Evolutionary conservation across 2,113 vertebrate genomes (phyloP), one percentile per base, ranked within the genome.

Genomic region (Mormyrus iriodes): DNA sequence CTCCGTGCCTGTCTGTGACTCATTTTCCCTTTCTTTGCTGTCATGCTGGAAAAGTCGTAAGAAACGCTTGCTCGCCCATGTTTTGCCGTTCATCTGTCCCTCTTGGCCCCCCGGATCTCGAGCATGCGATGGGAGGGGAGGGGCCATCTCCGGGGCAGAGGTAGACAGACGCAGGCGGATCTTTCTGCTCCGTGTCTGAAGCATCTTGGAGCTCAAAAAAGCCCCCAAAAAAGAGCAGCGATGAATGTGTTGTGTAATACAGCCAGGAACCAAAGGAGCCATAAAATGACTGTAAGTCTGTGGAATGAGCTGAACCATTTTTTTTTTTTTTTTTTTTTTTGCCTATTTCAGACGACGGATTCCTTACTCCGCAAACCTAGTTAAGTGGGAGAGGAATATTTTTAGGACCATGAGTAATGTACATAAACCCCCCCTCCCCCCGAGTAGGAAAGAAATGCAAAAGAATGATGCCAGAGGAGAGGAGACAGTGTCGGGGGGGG

Each of bases 1-100:
- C 90, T 86, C 90, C 90, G 88, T 90, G 9, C 88, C 91, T 89
- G 90, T 90, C 90, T 93, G 31, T 42, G 73, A 76, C 27, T 69
- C n/a, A 69, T 27, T 31, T 27, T 24, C 58, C 58, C 24, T 2
- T 65, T 69, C n/a, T 69, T 69, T 69, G n/a, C 61, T 69, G 61
- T 69, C 10, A 31, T 69, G 10, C 61, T 69, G 61, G 61, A 69
- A 69, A 69, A 27, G 61, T 69, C 27, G 10, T 31, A 69, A 69
- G 13, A 65, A 27, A 27, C 12, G 27, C 61, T 69, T 69, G 12
- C 1, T 69, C 27, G 61, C 61, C n/a, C 3, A 31, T 69, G 61
- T 69, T 65, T 65, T 69, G 61, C 27, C 27, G 61, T 46, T 61
- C 61, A 10, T 88, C 35, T 82, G 44, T 15, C n/a, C 44, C 31